Evolutionary conservation across 1,140 invertebrate genomes (phyloP), one percentile per base, ranked within the genome.

Genomic region (Diachasma alloeum): DNA sequence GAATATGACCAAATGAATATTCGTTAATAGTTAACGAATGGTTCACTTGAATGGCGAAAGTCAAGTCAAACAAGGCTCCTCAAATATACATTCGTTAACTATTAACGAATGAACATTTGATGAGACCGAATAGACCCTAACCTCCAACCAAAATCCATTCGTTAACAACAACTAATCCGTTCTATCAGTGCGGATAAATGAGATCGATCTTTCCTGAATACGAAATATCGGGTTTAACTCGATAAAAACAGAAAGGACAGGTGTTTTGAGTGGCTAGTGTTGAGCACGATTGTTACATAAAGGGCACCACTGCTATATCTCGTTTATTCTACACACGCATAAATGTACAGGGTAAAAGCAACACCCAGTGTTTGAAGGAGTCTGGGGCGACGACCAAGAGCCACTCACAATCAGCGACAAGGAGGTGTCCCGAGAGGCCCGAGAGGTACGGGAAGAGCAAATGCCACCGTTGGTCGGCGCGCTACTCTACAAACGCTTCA

Each of bases 381-480:
- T 68, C 66, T 68, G 59, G 36, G 9, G n/a, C 48, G 48, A 39
- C 15, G 36, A 68, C 13, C 26, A 68, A 68, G 66, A 68, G 66
- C 66, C 69, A 71, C 69, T 71, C 69, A 48, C 69, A 46, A 48
- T 56, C 31, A 31, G 13, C 70, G 24, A 72, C 31, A 56, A 53
- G 24, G 15, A 72, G 48, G 46, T 72, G 31, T 56, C 48, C 48
- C 70, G 36, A 56, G 70, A 72, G 70, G 22, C 48, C 48, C 70
- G 36, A 56, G 70, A 72, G 70, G 22, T 53, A n/a, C 63, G 31
- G 26, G 31, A 68, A 68, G 31, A 68, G 31, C 66, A 68, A 68
- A 39, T 36, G 31, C 66, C 53, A 13, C 53, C 22, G 24, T 63
- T 19, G 53, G n/a, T 59, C 44, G 10, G 53, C 53, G 53, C 53